Percentiles rank a stretch among this genome's conserved stretches.
phyloP scores from a whole-genome alignment of 1,140 invertebrate species.

The Heliconius eleuchia region DNA sequence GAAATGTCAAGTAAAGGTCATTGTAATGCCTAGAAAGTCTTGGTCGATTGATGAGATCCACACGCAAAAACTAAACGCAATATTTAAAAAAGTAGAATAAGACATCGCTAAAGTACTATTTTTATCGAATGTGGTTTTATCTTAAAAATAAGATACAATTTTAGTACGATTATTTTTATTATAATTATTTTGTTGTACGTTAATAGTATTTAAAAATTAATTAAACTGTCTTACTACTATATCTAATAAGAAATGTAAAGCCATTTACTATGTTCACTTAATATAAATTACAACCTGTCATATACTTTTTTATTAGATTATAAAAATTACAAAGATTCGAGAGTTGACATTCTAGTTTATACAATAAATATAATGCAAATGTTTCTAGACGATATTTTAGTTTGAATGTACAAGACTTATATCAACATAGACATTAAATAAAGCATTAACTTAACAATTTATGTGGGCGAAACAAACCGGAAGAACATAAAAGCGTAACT shows the following conservation, averaged over 20 bases:
- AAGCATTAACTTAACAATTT: background rate
- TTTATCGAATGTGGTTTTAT: too few relatives aligned
- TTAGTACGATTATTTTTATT: background rate
- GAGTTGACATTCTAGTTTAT: background rate
- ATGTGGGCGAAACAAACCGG: slow-evolving; percentile 16
- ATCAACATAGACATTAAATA: slow-evolving; percentile 4
- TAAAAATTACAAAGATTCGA: background rate
- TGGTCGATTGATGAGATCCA: background rate
- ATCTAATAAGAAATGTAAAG: background rate
- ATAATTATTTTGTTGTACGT: background rate
- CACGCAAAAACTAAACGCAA: background rate
- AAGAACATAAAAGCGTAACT: slow-evolving; percentile 14
- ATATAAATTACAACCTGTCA: background rate
- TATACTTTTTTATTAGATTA: background rate
- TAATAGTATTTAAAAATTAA: background rate
- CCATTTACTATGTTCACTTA: background rate
- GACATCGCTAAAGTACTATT: background rate
- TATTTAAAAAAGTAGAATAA: background rate
- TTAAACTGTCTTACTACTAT: background rate
- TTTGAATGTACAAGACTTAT: background rate
- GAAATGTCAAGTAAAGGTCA: slow-evolving; percentile 69
- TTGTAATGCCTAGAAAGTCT: slow-evolving; percentile 37
- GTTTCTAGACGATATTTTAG: background rate
- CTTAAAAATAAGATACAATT: too few relatives aligned
- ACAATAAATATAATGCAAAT: background rate